A percentile compares a stretch with the other conserved stretches of the same genome.
Conservation (phyloP, 2,113 vertebrate genomes). For the Theropithecus gelada region DNA sequence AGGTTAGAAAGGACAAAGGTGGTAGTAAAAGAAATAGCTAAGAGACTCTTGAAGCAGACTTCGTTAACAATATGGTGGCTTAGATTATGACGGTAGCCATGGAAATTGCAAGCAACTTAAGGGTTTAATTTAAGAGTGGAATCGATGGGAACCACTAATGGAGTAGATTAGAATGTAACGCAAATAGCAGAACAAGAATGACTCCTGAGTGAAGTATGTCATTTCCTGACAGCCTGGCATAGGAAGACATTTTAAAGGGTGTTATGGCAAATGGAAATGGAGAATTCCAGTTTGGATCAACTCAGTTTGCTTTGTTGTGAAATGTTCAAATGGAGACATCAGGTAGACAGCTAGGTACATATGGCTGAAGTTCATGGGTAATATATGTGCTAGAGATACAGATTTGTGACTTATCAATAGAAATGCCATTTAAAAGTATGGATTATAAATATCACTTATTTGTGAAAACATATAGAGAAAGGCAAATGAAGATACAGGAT, state of each 20-base stretch:
- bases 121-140: not conserved
- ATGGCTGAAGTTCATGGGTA: not conserved
- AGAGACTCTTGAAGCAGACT: not conserved
- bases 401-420: not conserved
- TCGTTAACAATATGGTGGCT: not conserved
- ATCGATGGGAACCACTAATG: not conserved
- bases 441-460: not conserved
- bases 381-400: not conserved
- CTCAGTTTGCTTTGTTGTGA: not conserved
- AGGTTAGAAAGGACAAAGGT: not conserved
- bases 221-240: not conserved
- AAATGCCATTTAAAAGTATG: not conserved
- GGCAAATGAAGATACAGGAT: not conserved
- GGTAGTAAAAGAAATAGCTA: not conserved
- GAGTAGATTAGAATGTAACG: not conserved
- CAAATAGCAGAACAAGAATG: not conserved
- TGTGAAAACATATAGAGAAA: not conserved
- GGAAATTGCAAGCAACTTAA: not conserved
- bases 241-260: not conserved
- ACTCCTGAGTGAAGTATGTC: not conserved
- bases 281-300: not conserved
- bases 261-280: not conserved
- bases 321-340: not conserved
- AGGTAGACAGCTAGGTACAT: not conserved
- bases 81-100: not conserved